phyloP scores from a whole-genome alignment of 2,113 vertebrate genomes.

The Colinus virginianus region DNA sequence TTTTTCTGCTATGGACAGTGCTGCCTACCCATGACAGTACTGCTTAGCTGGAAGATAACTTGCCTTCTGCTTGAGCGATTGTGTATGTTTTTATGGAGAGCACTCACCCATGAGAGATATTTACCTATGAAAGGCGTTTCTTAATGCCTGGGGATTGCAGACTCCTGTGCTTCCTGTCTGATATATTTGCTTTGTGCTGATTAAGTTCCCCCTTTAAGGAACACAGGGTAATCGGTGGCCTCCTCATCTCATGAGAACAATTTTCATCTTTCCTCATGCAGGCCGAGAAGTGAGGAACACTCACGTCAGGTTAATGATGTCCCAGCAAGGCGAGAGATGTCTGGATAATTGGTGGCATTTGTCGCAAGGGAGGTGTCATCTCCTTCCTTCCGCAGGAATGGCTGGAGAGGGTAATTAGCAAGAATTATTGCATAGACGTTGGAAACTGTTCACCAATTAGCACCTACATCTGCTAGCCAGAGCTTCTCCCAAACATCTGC shows the following conservation, averaged over 20 bases:
- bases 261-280: neutral
- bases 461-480: neutral
- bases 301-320: neutral
- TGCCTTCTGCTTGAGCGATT: neutral
- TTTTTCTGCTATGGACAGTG: neutral
- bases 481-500: no score
- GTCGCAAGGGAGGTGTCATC: neutral
- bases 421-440: neutral
- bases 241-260: neutral
- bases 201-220: neutral
- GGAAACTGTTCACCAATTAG: neutral
- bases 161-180: neutral
- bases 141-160: neutral
- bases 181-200: neutral
- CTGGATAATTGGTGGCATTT: rapidly evolving
- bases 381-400: neutral
- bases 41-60: neutral
- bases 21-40: neutral
- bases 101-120: neutral
- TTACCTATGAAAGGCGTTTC: neutral
- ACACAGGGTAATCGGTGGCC: neutral
- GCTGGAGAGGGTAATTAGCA: neutral
- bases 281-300: neutral
- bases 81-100: neutral
- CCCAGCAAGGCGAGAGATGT: neutral